Base-by-base conservation (phyloP, 2,113 vertebrate genomes). In the Leucosticte australis region DNA sequence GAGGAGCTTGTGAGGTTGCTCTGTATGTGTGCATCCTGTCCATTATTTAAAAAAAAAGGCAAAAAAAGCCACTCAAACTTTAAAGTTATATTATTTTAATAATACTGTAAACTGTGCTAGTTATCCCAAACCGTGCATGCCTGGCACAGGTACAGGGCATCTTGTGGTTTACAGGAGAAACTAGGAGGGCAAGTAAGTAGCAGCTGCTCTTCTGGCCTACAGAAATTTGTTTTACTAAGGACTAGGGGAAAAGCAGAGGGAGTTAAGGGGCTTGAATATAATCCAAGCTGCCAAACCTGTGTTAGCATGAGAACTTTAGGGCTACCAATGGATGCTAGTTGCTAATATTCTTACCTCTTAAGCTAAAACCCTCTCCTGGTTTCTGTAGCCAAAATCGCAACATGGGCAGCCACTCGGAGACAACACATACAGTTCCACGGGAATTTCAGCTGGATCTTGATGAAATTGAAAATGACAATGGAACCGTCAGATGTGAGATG, bases 361-460 rank as follows among this genome's bases (percentile, higher is more conserved):
- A 90, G 74, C 8, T 65, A 65, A 79, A 59, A 17, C 10, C 92
- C 27, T 83, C 62, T 95, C 15, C 92, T 97, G 94, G 37, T 97
- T 97, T 83, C 90, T 62, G 2, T 96, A 99, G 99, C 95, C 99
- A 99, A 98, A 98, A 99, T 30, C 98, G 99, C 60, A 98, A 97
- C 77, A 98, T 99, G 98, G 98, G 99, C 67, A 96, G 97, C 44
- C 98, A 99, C 83, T 96, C 98, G 6, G 98, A 99, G 49, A 97
- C 99, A 63, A 63, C 98, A 1, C 98, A 99, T 12, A 95, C 98
- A 24, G 98, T 99, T 90, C 99, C 99, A 22, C 98, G 98, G 74
- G 99, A 99, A 96, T 99, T 99, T 97, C 99, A 99, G 94, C 96
- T 99, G 94, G 99, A 99, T 96, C 97, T 99, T 86, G 99, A 99